Evolutionary conservation across 1,140 invertebrate species (phyloP).

Genomic region (Harpegnathos saltator): DNA sequence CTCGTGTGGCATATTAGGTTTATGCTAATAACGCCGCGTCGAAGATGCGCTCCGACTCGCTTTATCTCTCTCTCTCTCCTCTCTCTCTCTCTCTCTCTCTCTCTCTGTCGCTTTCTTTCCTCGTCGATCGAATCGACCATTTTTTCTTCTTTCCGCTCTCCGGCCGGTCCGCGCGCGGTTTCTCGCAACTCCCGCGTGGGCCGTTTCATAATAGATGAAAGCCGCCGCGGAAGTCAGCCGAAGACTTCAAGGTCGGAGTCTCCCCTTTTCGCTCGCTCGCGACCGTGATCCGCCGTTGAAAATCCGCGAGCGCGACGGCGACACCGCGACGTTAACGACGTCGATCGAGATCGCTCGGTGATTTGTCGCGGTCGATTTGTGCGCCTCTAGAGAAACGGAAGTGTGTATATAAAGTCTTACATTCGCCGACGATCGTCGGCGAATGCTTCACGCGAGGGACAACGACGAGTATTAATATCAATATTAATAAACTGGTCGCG

Average conservation of each 20-base stretch:
- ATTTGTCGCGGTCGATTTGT: too few species aligned
- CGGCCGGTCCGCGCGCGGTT: neutral
- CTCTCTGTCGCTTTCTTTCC: neutral
- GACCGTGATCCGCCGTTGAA: constrained; percentile 26
- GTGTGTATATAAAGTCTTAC: too few species aligned
- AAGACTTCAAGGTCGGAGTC: constrained; percentile 30
- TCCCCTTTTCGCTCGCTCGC: neutral
- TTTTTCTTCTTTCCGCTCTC: neutral
- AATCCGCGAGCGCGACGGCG: neutral
- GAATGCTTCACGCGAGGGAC: neutral
- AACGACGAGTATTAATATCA: constrained; percentile 38
- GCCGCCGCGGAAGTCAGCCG: constrained; percentile 31
- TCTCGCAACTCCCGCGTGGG: constrained; percentile 18
- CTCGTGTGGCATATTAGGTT: constrained; percentile 76
- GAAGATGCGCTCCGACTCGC: constrained; percentile 62
- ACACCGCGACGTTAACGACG: too few species aligned
- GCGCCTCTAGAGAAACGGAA: too few species aligned
- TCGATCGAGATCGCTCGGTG: too few species aligned
- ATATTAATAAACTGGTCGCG: constrained; percentile 25
- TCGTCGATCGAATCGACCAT: constrained; percentile 50
- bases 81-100: constrained; percentile 3
- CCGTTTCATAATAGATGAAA: constrained; percentile 46
- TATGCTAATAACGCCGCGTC: constrained; percentile 72
- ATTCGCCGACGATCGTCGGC: neutral
- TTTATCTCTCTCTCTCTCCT: neutral